A percentile compares a stretch with the other conserved stretches of the same genome.
These are phyloP conservation scores for Micoletzkya japonica DNA, from an alignment of 2,888 invertebrate genomes.

Conservation along the genomic window DNA sequence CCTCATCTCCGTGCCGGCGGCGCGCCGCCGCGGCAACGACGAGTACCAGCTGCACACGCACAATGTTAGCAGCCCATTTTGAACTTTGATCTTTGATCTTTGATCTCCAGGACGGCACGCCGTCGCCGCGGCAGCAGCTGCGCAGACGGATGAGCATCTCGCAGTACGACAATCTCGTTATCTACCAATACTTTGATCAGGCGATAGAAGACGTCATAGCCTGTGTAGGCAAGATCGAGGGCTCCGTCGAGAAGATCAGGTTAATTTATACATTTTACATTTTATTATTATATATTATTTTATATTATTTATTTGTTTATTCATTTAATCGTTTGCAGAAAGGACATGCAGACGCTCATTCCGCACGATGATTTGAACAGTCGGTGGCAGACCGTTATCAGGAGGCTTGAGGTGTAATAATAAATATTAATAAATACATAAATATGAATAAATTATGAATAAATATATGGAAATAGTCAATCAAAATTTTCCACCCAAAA, in stretches of 20 bases:
- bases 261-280: conserved; percentile 21
- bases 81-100: no score
- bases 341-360: conserved; percentile 50
- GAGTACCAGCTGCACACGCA: conserved; percentile 20
- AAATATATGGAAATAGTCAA: no score
- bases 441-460: background rate
- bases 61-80: conserved; percentile 8
- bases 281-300: background rate
- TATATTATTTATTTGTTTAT: background rate
- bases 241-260: conserved; percentile 51
- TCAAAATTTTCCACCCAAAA: no score
- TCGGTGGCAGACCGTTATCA: conserved; percentile 58
- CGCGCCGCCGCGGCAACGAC: background rate
- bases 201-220: conserved; percentile 53
- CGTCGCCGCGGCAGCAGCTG: conserved; percentile 42
- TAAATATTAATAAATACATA: background rate
- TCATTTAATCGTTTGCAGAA: conserved; percentile 36
- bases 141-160: conserved; percentile 54
- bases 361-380: conserved; percentile 53
- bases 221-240: conserved; percentile 50
- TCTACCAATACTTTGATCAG: conserved; percentile 61
- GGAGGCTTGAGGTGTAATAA: conserved; percentile 45
- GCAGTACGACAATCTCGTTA: conserved; percentile 58
- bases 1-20: conserved; percentile 3
- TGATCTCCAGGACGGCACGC: conserved; percentile 34